phyloP scores from a whole-genome alignment of 1,140 invertebrate genomes.

The Oncopodura yosiiana region DNA sequence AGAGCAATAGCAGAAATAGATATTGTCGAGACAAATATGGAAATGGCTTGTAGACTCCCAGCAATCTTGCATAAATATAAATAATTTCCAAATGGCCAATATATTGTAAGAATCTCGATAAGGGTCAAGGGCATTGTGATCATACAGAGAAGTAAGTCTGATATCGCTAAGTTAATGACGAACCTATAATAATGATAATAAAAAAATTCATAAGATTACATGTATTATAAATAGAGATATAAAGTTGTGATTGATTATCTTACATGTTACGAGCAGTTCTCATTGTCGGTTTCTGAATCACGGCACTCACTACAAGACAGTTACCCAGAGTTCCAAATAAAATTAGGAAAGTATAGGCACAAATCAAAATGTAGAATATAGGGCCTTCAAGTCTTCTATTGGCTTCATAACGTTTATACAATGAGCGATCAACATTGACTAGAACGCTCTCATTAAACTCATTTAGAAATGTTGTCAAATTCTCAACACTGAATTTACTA shows the following conservation, averaged over 20 bases:
- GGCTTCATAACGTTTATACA: too few species aligned
- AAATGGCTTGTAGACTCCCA: constrained; percentile 68
- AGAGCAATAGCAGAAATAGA: constrained; percentile 81
- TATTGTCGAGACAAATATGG: constrained; percentile 79
- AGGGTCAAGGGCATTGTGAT: constrained; percentile 77
- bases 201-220: too few species aligned
- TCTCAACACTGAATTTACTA: too few species aligned
- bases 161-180: constrained; percentile 64
- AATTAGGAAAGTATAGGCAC: constrained; percentile 62
- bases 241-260: too few species aligned
- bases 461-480: neutral
- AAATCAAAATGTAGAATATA: constrained; percentile 54
- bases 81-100: constrained; percentile 59
- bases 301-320: constrained; percentile 62
- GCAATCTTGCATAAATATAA: constrained; percentile 65
- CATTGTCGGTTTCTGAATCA: constrained; percentile 68
- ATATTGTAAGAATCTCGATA: constrained; percentile 65
- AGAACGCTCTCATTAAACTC: neutral
- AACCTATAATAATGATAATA: too few species aligned
- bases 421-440: neutral
- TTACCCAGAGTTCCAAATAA: constrained; percentile 67
- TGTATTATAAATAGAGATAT: too few species aligned
- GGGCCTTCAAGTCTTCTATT: constrained; percentile 58
- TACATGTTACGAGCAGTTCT: constrained; percentile 72
- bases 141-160: constrained; percentile 51